phyloP scores from a whole-genome alignment of 2,888 invertebrate genomes.

The Oeneis ivallda region DNA sequence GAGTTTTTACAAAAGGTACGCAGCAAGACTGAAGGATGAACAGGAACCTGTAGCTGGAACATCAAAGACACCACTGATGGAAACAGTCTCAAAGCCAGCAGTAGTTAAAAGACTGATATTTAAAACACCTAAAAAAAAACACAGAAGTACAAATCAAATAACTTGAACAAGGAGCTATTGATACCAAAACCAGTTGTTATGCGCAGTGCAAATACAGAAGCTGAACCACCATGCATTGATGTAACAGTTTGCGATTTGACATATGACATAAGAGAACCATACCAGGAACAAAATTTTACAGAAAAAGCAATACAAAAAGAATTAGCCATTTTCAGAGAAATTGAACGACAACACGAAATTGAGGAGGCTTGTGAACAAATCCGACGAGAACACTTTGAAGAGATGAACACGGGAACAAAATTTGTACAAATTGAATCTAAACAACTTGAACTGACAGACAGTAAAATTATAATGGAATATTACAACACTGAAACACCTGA shows the following conservation, averaged over 20 bases:
- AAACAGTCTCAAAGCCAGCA: conserved; percentile 1
- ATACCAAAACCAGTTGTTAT: conserved; percentile 4
- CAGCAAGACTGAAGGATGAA: no score
- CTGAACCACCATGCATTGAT: conserved; percentile 5
- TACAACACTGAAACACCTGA: neutral
- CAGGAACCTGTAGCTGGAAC: neutral
- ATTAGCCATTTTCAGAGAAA: neutral
- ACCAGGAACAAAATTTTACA: conserved; percentile 2
- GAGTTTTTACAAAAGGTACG: no score
- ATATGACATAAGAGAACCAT: conserved; percentile 2
- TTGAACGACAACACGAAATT: neutral
- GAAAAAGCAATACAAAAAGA: conserved; percentile 2
- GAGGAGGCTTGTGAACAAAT: neutral
- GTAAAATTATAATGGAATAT: neutral
- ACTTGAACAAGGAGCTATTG: neutral
- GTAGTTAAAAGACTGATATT: conserved; percentile 1
- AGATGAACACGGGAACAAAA: neutral
- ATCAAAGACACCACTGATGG: neutral
- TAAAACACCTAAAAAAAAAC: neutral
- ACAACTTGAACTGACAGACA: neutral
- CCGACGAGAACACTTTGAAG: neutral
- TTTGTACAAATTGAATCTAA: neutral
- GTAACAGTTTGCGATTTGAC: conserved; percentile 7
- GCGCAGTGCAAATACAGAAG: conserved; percentile 3
- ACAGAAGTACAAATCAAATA: neutral